Conservation (phyloP, 2,888 invertebrate genomes). For the Caenorhabditis imperialis region DNA sequence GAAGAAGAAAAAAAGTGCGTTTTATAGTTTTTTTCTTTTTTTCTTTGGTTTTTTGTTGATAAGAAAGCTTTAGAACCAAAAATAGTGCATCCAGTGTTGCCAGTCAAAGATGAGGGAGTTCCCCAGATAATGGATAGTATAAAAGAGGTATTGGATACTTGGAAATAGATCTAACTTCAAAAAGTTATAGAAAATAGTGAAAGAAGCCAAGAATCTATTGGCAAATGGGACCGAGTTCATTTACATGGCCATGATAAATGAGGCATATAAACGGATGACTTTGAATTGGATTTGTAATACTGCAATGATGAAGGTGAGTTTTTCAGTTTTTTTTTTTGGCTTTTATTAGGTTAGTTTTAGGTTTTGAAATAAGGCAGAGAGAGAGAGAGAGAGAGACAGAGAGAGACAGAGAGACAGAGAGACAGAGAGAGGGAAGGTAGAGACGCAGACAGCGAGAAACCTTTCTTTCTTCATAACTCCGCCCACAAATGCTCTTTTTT, state of each 20-base stretch:
- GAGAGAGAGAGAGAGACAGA: too few species aligned
- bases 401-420: too few species aligned
- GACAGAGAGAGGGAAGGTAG: too few species aligned
- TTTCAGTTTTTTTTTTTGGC: too few species aligned
- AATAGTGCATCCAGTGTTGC: slow-evolving; percentile 14
- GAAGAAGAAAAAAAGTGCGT: slow-evolving; percentile 17
- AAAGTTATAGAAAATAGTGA: slow-evolving; percentile 1
- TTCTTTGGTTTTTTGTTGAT: background rate
- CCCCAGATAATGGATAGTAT: slow-evolving; percentile 5
- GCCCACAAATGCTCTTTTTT: too few species aligned
- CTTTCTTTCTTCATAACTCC: too few species aligned
- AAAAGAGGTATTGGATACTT: slow-evolving; percentile 6
- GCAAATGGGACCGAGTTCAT: slow-evolving; percentile 27
- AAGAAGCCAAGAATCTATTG: background rate
- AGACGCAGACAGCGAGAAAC: too few species aligned
- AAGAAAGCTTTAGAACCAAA: slow-evolving; percentile 27
- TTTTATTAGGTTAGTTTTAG: too few species aligned
- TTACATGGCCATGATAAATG: slow-evolving; percentile 66
- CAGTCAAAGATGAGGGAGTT: slow-evolving; percentile 24
- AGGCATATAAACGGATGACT: slow-evolving; percentile 72
- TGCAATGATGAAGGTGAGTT: slow-evolving; percentile 58
- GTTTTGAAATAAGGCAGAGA: too few species aligned
- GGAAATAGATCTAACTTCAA: background rate
- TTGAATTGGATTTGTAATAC: slow-evolving; percentile 76
- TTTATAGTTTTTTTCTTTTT: background rate